phyloP scores from a whole-genome alignment of 1,140 invertebrate genomes.

The Berghia stephanieae region DNA sequence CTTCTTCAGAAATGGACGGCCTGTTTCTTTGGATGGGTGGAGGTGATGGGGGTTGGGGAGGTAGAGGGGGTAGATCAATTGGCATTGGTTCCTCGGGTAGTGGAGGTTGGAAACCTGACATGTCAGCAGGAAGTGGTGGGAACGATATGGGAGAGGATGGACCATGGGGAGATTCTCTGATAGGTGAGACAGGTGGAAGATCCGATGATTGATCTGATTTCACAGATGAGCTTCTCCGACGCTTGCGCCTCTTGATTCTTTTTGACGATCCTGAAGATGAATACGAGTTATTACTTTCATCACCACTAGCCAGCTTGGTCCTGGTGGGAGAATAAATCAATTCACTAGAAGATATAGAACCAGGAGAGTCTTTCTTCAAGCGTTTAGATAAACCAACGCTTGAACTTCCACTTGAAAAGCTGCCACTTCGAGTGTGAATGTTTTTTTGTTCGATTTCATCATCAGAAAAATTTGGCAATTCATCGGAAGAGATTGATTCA shows the following conservation, averaged over 20 bases:
- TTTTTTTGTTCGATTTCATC: constrained; percentile 20
- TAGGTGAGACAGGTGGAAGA: constrained; percentile 27
- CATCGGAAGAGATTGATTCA: constrained; percentile 32
- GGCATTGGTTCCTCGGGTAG: constrained; percentile 22
- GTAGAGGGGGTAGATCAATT: not conserved
- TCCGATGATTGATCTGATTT: not conserved
- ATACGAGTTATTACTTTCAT: not conserved
- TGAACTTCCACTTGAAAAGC: not conserved
- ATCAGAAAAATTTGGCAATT: constrained; percentile 29
- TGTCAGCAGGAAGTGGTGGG: constrained; percentile 16
- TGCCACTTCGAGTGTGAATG: not conserved
- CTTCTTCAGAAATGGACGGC: not conserved
- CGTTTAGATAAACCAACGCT: not conserved
- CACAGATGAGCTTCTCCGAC: constrained; percentile 14
- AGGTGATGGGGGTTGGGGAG: constrained; percentile 3
- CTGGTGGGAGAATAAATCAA: constrained; percentile 28
- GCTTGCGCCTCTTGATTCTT: not conserved
- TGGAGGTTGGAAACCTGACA: constrained; percentile 30
- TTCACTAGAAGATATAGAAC: constrained; percentile 33
- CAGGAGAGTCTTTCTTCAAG: not conserved
- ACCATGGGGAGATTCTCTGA: constrained; percentile 25
- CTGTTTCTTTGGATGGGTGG: not conserved
- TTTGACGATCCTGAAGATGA: constrained; percentile 3
- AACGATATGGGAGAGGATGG: constrained; percentile 16
- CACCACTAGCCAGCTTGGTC: constrained; percentile 8